A percentile compares a stretch with the other conserved stretches of the same genome.
These are phyloP conservation scores for Spisula solida DNA, from an alignment of 2,888 invertebrate genomes.

Conservation along the genomic window DNA sequence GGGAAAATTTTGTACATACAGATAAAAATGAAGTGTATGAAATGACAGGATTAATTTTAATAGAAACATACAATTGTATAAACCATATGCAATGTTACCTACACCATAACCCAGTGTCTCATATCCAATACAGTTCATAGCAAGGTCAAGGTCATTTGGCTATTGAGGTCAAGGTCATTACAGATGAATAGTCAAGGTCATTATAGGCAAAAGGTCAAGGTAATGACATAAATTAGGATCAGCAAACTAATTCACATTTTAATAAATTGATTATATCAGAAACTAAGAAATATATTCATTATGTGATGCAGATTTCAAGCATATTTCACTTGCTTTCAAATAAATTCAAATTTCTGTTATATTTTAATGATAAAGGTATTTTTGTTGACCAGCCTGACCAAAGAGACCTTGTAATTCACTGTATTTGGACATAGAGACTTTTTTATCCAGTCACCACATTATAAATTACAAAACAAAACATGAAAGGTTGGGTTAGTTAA, in stretches of 20 bases:
- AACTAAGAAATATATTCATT: no score
- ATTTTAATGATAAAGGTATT: no score
- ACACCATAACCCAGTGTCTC: not conserved
- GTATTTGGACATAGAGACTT: not conserved
- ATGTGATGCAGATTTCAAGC: no score
- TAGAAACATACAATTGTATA: not conserved
- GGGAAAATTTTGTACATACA: not conserved
- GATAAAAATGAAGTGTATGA: not conserved
- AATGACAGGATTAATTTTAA: not conserved
- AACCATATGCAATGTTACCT: not conserved
- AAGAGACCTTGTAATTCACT: not conserved
- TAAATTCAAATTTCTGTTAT: no score
- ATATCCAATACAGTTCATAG: not conserved
- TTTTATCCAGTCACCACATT: conserved; percentile 1
- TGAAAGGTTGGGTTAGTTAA: conserved; percentile 11
- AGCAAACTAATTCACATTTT: not conserved
- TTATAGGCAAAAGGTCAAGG: not conserved
- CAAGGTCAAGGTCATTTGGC: not conserved
- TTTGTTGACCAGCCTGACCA: not conserved
- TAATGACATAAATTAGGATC: not conserved
- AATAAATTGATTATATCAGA: not conserved
- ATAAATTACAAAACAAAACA: conserved; percentile 1
- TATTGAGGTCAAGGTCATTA: conserved; percentile 8
- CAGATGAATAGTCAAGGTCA: conserved; percentile 23
- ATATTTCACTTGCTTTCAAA: no score